Percentiles rank a stretch among this genome's conserved stretches.
phyloP scores from a whole-genome alignment of 2,888 invertebrate species.

The Thysanoteuthis rhombus region DNA sequence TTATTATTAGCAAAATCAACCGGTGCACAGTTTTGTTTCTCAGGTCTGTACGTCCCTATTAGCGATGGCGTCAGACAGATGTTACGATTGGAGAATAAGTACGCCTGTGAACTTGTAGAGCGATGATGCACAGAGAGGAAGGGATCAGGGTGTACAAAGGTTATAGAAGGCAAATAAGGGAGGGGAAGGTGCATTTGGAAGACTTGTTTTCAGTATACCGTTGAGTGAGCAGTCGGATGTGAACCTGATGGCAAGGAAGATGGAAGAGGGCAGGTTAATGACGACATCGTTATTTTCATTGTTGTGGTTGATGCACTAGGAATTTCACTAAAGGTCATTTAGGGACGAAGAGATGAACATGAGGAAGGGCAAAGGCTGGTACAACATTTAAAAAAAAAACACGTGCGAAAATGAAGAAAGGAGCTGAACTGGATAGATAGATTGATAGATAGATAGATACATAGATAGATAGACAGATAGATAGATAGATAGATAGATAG shows the following conservation, averaged over 20 bases:
- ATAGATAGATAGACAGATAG: no score
- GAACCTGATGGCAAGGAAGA: not conserved
- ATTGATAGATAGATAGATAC: no score
- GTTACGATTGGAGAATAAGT: not conserved
- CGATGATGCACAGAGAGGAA: not conserved
- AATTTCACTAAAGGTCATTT: not conserved
- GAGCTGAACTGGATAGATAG: not conserved
- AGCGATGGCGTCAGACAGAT: not conserved
- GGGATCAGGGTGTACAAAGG: not conserved
- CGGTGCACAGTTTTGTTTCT: no score
- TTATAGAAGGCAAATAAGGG: not conserved
- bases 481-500: no score
- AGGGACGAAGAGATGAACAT: not conserved
- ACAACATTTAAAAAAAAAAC: no score
- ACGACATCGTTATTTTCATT: not conserved
- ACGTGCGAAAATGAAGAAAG: not conserved
- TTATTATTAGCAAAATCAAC: not conserved
- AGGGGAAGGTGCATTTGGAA: not conserved
- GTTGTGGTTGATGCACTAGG: not conserved
- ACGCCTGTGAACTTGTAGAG: not conserved
- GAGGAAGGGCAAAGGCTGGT: not conserved
- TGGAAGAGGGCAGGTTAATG: not conserved
- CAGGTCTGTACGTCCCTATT: not conserved
- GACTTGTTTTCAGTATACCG: not conserved
- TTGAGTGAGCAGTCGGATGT: not conserved